A percentile compares a stretch with the other conserved stretches of the same genome.
phyloP scores from a whole-genome alignment of 2,888 invertebrate genomes.

The Gastracanthus pulcherrimus region DNA sequence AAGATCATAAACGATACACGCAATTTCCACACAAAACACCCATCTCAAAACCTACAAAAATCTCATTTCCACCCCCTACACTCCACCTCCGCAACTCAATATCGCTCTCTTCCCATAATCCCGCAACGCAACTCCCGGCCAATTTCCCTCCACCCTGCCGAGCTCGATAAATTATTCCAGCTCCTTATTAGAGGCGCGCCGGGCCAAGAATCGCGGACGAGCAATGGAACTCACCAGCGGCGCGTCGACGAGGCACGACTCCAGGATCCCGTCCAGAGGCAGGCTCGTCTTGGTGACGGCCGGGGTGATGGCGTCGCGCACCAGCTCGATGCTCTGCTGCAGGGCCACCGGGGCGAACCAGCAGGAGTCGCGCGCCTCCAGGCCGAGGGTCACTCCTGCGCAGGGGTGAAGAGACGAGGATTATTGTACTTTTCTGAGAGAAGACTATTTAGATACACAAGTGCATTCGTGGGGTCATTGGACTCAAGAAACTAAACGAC shows the following conservation, averaged over 20 bases:
- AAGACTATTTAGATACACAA: too few species aligned
- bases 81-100: too few species aligned
- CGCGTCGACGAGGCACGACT: conserved; percentile 31
- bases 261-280: background rate
- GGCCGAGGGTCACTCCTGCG: conserved; percentile 80
- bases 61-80: too few species aligned
- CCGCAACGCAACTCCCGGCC: background rate
- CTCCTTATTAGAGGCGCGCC: background rate
- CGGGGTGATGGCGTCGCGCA: conserved; percentile 83
- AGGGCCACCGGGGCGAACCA: conserved; percentile 90
- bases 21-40: too few species aligned
- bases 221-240: conserved; percentile 11
- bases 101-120: too few species aligned
- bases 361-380: conserved; percentile 88
- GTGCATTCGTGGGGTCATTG: too few species aligned
- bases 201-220: background rate
- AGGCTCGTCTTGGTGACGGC: conserved; percentile 65
- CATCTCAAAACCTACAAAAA: too few species aligned
- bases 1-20: too few species aligned
- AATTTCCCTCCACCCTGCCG: background rate
- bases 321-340: conserved; percentile 87
- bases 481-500: too few species aligned
- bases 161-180: background rate
- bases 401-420: background rate
- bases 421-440: too few species aligned